Evolutionary conservation across 2,888 invertebrate genomes (phyloP).

Genomic region (Pristionchus exspectatus): DNA sequence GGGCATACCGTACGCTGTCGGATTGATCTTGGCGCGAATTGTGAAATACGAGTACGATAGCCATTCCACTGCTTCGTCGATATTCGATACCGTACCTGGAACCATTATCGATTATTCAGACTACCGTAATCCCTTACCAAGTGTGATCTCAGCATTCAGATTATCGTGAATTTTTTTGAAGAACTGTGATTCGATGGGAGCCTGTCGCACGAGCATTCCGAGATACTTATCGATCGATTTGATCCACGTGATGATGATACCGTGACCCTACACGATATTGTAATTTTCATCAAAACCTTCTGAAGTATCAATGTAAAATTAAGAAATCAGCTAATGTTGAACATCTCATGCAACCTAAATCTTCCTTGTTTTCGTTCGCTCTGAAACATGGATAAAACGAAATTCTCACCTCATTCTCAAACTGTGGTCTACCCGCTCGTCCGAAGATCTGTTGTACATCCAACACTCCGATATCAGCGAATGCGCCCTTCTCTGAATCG

Average conservation of each 20-base stretch:
- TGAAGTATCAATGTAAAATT: neutral
- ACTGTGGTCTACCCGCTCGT: conserved; percentile 97
- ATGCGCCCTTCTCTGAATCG: conserved; percentile 93
- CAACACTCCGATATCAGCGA: conserved; percentile 94
- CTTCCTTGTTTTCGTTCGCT: neutral
- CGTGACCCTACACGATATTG: conserved; percentile 85
- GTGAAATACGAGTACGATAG: conserved; percentile 96
- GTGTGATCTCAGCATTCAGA: conserved; percentile 93
- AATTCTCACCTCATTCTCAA: conserved; percentile 84
- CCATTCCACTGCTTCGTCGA: conserved; percentile 98
- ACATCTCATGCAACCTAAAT: neutral
- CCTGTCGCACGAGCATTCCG: conserved; percentile 93
- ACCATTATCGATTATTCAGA: too few species aligned
- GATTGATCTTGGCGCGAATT: conserved; percentile 94
- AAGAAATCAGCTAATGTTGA: neutral
- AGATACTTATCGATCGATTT: conserved; percentile 93
- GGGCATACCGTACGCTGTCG: conserved; percentile 86
- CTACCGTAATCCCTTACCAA: conserved; percentile 60
- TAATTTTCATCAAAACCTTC: neutral
- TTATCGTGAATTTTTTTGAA: conserved; percentile 93
- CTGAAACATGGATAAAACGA: neutral
- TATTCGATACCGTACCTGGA: conserved; percentile 94
- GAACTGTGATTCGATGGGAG: conserved; percentile 98
- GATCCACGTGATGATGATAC: conserved; percentile 94
- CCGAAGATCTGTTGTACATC: conserved; percentile 96